Base-by-base conservation (phyloP, 2,888 invertebrate species). In the Thereva unica region DNA sequence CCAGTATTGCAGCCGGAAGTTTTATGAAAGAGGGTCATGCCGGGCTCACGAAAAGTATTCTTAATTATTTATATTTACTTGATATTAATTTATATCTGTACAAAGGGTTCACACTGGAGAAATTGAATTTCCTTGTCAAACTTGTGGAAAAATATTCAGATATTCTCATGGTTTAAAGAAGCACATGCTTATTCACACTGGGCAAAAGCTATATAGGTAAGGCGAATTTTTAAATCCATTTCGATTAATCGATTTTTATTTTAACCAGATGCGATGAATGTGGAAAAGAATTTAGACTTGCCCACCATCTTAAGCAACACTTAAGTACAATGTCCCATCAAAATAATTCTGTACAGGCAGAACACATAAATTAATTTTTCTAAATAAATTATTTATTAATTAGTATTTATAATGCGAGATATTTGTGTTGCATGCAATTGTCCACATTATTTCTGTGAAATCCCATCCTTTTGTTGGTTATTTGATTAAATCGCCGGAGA, bases 401-500 rank as follows among this genome's bases (percentile, higher is more conserved):
- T 7, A 42, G 7, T 9, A 0, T 8, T 72, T 77, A 79, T 68
- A 80, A 76, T 3, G 80, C 79, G 8, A 80, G 67, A 68, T 79
- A 80, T 5, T 75, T 75, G 0, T 77, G 74, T 2, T 76, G 72
- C n/a, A 77, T 76, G 53, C 78, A 77, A 2, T 75, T 74, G 69
- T 78, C 78, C 37, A 77, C 76, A 3, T 75, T 75, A 56, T 77
- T 80, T 23, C 80, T 74, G 69, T 77, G 78, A 8, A 73, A 73
- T 2, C 80, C 80, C 64, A 79, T 74, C 37, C 56, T 23, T 67
- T 76, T 75, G 35, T 74, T 76, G 38, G 77, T 76, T 74, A 78
- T 77, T 70, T 79, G 78, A 0, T 76, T 75, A 61, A 78, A 89
- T 70, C 95, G 84, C 63, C 93, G 82, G 74, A 95, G 83, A 0